Evolutionary conservation across 2,888 invertebrate species (phyloP), one percentile per base, ranked within the genome.

Genomic region (Leucophenga maculata): DNA sequence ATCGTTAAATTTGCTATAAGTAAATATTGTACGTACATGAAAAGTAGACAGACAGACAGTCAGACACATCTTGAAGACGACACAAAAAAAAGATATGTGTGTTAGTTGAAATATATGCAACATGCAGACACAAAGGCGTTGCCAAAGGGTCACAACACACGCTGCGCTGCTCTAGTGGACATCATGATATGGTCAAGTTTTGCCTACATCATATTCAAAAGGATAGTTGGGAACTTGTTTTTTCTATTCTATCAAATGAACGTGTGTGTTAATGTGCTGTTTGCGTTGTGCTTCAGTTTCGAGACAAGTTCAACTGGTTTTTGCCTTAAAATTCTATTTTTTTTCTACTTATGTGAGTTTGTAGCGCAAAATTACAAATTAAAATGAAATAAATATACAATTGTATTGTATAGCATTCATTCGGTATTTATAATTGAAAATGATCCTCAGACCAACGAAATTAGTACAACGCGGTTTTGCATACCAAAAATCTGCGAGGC

Each of bases 301-400:
- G 72, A 69, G 77, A 82, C 80, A 73, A 79, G 80, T 82, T 78
- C 74, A 74, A 81, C 80, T 82, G 80, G 80, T 81, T 78, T 77
- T 50, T 62, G 14, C 60, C 66, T 66, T 68, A 70, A 62, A 39
- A 39, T 1, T n/a, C n/a, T n/a, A n/a, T n/a, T n/a, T n/a, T 1
- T 39, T 39, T 39, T 39, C 1, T 39, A 26, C 26, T 26, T 26
- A 1, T 39, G 39, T 39, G 39, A 39, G 1, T 68, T 67, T 39
- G 66, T 11, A 82, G 80, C 80, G 79, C 82, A 75, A 81, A 81
- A 81, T 81, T 81, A 81, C 80, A 81, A 81, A 81, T 81, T 81
- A 81, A 81, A 81, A 80, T 73, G 80, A 81, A 81, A 81, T 81
- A 81, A 81, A 81, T 81, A 77, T 73, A 79, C 62, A 64, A 64